Evolutionary conservation across 2,888 invertebrate genomes (phyloP), one percentile per base, ranked within the genome.

Genomic region (Mystacides longicornis): DNA sequence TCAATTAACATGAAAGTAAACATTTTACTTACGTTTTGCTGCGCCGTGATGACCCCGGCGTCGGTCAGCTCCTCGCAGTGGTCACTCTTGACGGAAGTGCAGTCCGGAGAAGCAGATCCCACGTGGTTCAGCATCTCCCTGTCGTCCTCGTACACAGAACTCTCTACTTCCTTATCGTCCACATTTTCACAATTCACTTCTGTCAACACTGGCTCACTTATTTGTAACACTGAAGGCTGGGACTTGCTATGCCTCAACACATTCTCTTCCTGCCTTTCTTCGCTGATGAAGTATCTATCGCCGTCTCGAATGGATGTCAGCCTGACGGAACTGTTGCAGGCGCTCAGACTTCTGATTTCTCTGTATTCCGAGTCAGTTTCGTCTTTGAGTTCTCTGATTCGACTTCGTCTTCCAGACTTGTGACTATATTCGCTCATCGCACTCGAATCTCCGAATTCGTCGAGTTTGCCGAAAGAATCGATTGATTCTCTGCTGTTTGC

Each of bases 231-330:
- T 1, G 59, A 57, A 20, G 61, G 61, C 53, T 61, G 61, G 11
- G 61, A 61, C 27, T 58, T 55, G 52, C 59, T 59, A n/a, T 61
- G 59, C n/a, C 59, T 33, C 20, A 61, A 27, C 11, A 22, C 50
- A 1, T 23, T 47, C 9, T 47, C 22, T n/a, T 37, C 3, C 20
- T 48, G 46, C 3, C 27, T 18, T 2, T 19, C 20, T 2, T 45
- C 56, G 49, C 49, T 55, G 20, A 50, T 27, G 18, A 48, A 52
- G 16, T 52, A 49, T 14, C 47, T 19, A n/a, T 43, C 33, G 3
- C 45, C 55, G n/a, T 58, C 57, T 31, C 49, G 54, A 19, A 51
- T 16, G n/a, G 45, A 19, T 18, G 59, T 52, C 48, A 60, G 48
- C 31, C 48, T 58, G 14, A 51, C 52, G 14, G 51, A 48, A 49